These are phyloP conservation scores for Sphaeramia orbicularis DNA, from an alignment of 2,797 vertebrate species.

Conservation along the genomic window DNA sequence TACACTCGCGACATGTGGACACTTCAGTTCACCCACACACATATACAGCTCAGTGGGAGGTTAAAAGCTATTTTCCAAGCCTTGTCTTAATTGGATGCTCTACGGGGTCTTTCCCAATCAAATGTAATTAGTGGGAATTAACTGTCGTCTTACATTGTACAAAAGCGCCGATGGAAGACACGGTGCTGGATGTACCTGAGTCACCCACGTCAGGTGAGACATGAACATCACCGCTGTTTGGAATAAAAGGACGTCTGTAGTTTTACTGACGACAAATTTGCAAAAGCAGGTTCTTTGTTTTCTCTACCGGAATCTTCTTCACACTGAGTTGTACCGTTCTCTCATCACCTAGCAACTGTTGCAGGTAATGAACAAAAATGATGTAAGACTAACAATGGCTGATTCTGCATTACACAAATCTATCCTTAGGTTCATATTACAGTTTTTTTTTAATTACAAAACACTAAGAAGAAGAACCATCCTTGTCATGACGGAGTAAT, in stretches of 20 bases:
- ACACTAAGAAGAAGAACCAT: constrained; percentile 1
- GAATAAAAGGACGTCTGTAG: too few relatives aligned
- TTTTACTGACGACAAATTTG: too few relatives aligned
- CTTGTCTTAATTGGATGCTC: constrained; percentile 61
- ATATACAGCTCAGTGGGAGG: constrained; percentile 45
- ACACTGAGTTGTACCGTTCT: neutral
- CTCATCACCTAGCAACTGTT: neutral
- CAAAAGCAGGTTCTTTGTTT: too few relatives aligned
- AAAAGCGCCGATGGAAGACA: constrained; percentile 3
- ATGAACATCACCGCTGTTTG: neutral
- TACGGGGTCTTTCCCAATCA: constrained; percentile 48
- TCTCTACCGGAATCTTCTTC: too few relatives aligned
- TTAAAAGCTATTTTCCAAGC: constrained; percentile 52
- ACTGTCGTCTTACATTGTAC: constrained; percentile 10
- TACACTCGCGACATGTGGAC: constrained; percentile 3
- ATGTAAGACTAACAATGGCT: too few relatives aligned
- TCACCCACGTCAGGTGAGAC: neutral
- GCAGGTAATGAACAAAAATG: neutral
- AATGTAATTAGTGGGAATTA: constrained; percentile 52
- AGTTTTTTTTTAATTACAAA: constrained; percentile 13
- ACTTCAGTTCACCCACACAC: neutral
- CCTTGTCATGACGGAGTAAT: neutral
- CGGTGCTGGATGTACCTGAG: constrained; percentile 15
- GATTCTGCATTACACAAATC: too few relatives aligned
- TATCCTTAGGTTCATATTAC: too few relatives aligned